These are phyloP conservation scores for Xiphorhynchus elegans DNA, from an alignment of 2,113 vertebrate genomes.

Conservation along the genomic window DNA sequence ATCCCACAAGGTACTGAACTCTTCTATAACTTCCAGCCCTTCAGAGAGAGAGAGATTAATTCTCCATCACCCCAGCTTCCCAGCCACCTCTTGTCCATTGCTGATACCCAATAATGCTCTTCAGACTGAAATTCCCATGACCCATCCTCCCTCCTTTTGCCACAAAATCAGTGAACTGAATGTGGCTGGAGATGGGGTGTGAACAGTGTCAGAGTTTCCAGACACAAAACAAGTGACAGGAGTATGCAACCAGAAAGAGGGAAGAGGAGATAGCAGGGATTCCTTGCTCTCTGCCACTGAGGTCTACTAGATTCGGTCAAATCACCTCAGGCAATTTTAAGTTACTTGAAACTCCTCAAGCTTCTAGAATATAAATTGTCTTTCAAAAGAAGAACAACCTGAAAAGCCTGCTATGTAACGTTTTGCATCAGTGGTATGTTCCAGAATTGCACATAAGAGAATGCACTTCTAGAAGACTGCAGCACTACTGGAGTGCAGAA, in stretches of 20 bases:
- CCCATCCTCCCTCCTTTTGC: background rate
- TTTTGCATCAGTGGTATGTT: background rate
- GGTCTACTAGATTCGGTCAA: background rate
- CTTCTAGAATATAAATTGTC: background rate
- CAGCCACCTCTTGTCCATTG: background rate
- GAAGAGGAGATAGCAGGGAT: background rate
- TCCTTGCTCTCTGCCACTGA: background rate
- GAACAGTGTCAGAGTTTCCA: fast-evolving
- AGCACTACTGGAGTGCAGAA: background rate
- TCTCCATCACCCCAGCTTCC: background rate
- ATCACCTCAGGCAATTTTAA: background rate
- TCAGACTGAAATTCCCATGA: background rate
- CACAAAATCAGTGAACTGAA: background rate
- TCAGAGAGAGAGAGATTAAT: background rate
- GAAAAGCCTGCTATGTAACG: background rate
- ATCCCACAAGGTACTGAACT: background rate
- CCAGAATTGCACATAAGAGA: background rate
- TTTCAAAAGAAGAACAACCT: background rate
- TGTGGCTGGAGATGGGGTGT: background rate
- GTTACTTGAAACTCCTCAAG: background rate
- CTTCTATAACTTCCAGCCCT: background rate
- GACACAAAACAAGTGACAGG: background rate
- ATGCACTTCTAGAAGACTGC: background rate
- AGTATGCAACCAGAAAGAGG: background rate
- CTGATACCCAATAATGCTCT: background rate